Conservation (phyloP, 2,888 invertebrate species). For the Timandra comae region DNA sequence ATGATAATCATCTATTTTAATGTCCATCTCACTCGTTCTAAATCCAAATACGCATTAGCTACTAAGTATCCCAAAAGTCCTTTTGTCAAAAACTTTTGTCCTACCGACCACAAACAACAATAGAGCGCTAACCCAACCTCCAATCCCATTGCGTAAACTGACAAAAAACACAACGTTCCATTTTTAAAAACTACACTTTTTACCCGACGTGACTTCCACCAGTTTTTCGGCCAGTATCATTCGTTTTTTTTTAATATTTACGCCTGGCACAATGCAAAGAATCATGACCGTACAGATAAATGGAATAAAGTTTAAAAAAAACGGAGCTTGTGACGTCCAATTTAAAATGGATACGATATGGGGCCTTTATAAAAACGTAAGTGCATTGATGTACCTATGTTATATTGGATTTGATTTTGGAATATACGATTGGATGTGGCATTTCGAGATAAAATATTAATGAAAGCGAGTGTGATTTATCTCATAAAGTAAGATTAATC, state of each 20-base stretch:
- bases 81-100: slow-evolving; percentile 11
- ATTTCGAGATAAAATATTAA: slow-evolving; percentile 2
- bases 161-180: slow-evolving; percentile 30
- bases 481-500: too few species aligned
- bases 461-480: too few species aligned
- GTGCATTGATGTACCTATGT: slow-evolving; percentile 36
- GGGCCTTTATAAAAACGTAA: slow-evolving; percentile 58
- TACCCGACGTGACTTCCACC: slow-evolving; percentile 34
- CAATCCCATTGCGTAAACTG: slow-evolving; percentile 26
- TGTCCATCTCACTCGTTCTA: too few species aligned
- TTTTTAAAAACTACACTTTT: slow-evolving; percentile 39
- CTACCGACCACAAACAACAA: slow-evolving; percentile 29
- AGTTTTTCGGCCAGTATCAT: slow-evolving; percentile 35
- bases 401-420: too few species aligned
- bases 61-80: background rate
- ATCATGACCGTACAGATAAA: slow-evolving; percentile 65
- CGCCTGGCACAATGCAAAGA: slow-evolving; percentile 56
- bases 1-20: too few species aligned
- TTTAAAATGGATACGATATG: slow-evolving; percentile 48
- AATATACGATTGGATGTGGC: slow-evolving; percentile 26
- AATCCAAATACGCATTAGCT: slow-evolving; percentile 1
- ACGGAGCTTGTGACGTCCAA: slow-evolving; percentile 45
- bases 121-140: slow-evolving; percentile 27
- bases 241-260: slow-evolving; percentile 49
- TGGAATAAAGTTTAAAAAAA: slow-evolving; percentile 52